Conservation (phyloP, 2,888 invertebrate genomes). For the Eilema sororculum region DNA sequence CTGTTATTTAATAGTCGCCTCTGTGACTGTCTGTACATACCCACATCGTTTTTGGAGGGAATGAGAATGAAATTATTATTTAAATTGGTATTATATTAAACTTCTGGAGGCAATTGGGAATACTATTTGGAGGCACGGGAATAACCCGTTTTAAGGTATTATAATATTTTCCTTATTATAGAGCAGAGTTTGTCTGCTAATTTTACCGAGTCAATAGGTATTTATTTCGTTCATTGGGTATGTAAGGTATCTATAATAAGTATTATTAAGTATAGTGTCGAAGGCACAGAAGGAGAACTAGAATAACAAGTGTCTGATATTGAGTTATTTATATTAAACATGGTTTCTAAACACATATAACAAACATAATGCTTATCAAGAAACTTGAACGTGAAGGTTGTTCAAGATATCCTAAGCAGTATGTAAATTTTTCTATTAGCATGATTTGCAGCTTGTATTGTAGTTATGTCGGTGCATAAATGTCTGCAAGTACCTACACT, state of each 20-base stretch:
- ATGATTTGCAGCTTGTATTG: background rate
- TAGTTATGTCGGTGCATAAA: background rate
- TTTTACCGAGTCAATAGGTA: background rate
- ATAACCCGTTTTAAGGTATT: too few relatives aligned
- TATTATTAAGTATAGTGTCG: background rate
- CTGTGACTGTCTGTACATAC: too few relatives aligned
- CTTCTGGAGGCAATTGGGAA: too few relatives aligned
- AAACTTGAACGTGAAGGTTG: slow-evolving; percentile 5
- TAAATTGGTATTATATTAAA: too few relatives aligned
- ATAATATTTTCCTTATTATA: background rate
- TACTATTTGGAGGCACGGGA: too few relatives aligned
- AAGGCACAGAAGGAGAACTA: background rate
- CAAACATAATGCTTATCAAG: background rate
- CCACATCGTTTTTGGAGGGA: too few relatives aligned
- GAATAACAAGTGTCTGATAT: background rate
- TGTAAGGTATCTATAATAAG: too few relatives aligned
- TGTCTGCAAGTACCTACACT: background rate
- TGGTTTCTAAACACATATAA: background rate
- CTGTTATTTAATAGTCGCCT: too few relatives aligned
- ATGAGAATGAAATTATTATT: too few relatives aligned
- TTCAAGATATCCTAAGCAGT: background rate
- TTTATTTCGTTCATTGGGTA: background rate
- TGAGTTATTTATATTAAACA: background rate
- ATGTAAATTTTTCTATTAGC: background rate
- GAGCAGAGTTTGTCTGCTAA: too few relatives aligned